phyloP scores from a whole-genome alignment of 1,140 invertebrate species.

The Phymastichus coffea region DNA sequence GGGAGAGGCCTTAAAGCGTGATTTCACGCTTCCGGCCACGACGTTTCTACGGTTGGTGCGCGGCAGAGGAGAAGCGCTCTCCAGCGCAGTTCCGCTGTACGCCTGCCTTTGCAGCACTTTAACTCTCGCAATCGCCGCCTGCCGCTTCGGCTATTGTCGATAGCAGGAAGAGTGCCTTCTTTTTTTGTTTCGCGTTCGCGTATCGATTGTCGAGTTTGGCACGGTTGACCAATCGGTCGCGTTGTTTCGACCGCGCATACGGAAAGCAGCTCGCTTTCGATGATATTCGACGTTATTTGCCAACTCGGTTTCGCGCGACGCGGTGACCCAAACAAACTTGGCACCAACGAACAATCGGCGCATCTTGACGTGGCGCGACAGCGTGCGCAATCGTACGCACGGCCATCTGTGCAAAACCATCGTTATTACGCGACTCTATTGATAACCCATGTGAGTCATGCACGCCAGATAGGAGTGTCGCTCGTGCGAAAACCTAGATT shows the following conservation, averaged over 20 bases:
- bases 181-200: not conserved
- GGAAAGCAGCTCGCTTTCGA: not conserved
- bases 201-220: too few species aligned
- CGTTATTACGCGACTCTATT: too few species aligned
- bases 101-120: too few species aligned
- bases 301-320: not conserved
- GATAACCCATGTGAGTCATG: too few species aligned
- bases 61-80: not conserved
- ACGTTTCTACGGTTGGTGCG: not conserved
- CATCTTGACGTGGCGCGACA: too few species aligned
- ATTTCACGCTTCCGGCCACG: constrained; percentile 21
- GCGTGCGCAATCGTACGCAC: too few species aligned
- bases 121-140: too few species aligned
- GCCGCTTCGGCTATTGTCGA: not conserved
- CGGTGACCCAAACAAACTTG: not conserved
- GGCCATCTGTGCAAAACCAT: too few species aligned
- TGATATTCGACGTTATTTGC: not conserved
- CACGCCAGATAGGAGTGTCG: too few species aligned
- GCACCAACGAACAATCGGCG: too few species aligned
- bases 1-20: constrained; percentile 2
- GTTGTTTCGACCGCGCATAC: not conserved
- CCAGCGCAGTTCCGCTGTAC: constrained; percentile 17
- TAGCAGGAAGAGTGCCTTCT: not conserved
- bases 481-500: too few species aligned
- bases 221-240: too few species aligned